phyloP scores from a whole-genome alignment of 2,888 invertebrate species.

The Spisula solida region DNA sequence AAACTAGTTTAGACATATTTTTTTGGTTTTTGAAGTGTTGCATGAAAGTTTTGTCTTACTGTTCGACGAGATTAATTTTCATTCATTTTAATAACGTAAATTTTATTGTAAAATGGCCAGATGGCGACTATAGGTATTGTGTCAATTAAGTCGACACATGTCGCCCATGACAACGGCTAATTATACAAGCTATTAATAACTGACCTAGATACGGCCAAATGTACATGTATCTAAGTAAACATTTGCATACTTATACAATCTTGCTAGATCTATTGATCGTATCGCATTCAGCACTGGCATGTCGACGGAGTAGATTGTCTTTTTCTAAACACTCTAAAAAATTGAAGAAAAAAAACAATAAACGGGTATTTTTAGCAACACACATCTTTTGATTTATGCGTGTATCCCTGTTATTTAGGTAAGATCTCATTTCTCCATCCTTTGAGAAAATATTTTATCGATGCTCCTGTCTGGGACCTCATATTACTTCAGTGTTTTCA shows the following conservation, averaged over 20 bases:
- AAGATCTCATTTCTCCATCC: not conserved
- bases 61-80: slow-evolving; percentile 6
- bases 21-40: not conserved
- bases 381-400: slow-evolving; percentile 4
- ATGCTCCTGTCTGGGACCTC: not conserved
- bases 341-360: not conserved
- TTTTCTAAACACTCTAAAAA: not conserved
- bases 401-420: not conserved
- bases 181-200: slow-evolving; percentile 10
- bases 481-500: slow-evolving; percentile 24
- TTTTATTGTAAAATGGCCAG: not conserved
- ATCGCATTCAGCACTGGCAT: not conserved
- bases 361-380: not conserved
- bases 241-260: not conserved
- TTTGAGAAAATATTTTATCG: no score
- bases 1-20: not conserved
- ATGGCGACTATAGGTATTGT: not conserved
- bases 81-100: not conserved
- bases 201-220: slow-evolving; percentile 23
- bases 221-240: slow-evolving; percentile 10
- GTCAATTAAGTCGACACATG: slow-evolving; percentile 5
- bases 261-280: not conserved
- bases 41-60: slow-evolving; percentile 8
- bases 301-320: not conserved
- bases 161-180: slow-evolving; percentile 45